Evolutionary conservation across 2,113 vertebrate genomes (phyloP).

Genomic region (Pluvialis apricaria): DNA sequence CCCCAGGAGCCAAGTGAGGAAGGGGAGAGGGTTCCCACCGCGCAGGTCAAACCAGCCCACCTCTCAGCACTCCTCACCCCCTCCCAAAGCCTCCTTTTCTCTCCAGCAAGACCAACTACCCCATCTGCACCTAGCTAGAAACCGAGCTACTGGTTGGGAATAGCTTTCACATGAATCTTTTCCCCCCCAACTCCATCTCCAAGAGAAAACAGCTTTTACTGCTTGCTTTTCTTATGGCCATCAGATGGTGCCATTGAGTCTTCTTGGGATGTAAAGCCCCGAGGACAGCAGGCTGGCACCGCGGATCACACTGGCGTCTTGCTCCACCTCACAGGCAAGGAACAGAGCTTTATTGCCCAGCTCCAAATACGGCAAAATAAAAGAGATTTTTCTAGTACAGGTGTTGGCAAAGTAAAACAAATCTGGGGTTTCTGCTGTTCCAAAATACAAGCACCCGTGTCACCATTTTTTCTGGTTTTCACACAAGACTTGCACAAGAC

Average conservation of each 20-base stretch:
- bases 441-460: background rate
- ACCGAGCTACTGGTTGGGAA: background rate
- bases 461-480: background rate
- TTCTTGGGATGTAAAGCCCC: background rate
- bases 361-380: background rate
- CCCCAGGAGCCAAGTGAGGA: background rate
- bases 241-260: slow-evolving; percentile 61
- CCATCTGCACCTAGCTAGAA: background rate
- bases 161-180: no score
- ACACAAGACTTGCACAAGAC: background rate
- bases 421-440: background rate
- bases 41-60: background rate
- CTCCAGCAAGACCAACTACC: background rate
- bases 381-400: background rate
- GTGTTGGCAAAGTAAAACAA: background rate
- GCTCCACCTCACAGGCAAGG: background rate
- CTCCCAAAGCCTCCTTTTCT: background rate
- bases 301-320: background rate
- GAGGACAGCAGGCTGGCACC: background rate
- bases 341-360: background rate
- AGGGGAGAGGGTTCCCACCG: accelerated
- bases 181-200: accelerated
- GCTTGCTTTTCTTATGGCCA: background rate
- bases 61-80: background rate
- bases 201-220: background rate